phyloP scores from a whole-genome alignment of 2,888 invertebrate species.

The Geotrupes spiniger region DNA sequence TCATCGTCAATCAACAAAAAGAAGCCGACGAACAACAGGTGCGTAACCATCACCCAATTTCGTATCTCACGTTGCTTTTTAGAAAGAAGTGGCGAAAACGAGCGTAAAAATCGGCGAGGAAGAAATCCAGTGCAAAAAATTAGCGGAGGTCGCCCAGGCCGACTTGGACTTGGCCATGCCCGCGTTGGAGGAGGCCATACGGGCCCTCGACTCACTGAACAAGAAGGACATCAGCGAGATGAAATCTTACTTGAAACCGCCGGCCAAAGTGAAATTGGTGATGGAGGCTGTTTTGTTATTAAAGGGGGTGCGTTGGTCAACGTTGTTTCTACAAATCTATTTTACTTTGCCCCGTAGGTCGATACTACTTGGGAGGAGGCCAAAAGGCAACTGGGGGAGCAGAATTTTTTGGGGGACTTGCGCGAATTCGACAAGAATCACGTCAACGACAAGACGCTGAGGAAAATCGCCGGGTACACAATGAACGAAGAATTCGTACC shows the following conservation, averaged over 20 bases:
- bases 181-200: slow-evolving; percentile 79
- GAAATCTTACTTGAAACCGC: slow-evolving; percentile 85
- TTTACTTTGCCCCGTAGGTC: slow-evolving; percentile 45
- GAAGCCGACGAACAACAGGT: slow-evolving; percentile 76
- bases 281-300: slow-evolving; percentile 88
- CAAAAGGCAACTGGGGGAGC: slow-evolving; percentile 80
- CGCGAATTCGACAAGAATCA: slow-evolving; percentile 87
- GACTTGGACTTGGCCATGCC: slow-evolving; percentile 86
- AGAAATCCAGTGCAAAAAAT: slow-evolving; percentile 74
- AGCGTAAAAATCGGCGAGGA: slow-evolving; percentile 75
- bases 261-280: slow-evolving; percentile 83
- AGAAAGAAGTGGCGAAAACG: slow-evolving; percentile 69
- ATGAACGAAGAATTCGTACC: slow-evolving; percentile 82
- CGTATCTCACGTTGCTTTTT: no score
- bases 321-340: not conserved
- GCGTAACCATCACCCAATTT: not conserved
- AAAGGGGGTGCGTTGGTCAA: slow-evolving; percentile 52
- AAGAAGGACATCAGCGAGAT: slow-evolving; percentile 88
- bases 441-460: slow-evolving; percentile 76
- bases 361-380: slow-evolving; percentile 87
- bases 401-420: slow-evolving; percentile 73
- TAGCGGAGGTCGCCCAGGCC: slow-evolving; percentile 78
- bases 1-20: slow-evolving; percentile 74
- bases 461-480: slow-evolving; percentile 77
- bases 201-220: slow-evolving; percentile 74